Evolutionary conservation across 2,113 vertebrate species (phyloP), one percentile per base, ranked within the genome.

Genomic region (Hymenochirus boettgeri): DNA sequence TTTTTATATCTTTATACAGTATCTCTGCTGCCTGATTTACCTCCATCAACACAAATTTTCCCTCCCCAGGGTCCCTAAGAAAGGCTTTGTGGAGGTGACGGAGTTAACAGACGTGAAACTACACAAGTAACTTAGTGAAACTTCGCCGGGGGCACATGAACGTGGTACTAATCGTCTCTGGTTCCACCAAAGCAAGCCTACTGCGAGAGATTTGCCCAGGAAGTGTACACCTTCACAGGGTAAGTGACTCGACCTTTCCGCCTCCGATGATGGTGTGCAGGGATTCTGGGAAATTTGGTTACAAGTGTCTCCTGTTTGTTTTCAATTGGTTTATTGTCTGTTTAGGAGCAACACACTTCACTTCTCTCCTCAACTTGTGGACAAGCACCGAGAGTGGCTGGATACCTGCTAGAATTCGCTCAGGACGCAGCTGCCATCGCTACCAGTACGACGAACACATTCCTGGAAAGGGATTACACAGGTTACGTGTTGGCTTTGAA

Each of bases 161-260:
- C 0, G 92, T 99, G n/a, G 93, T 99, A 58, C 83, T 99, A 70
- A 91, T 98, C 57, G 90, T 99, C n/a, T 94, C 95, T 0, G 88
- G 86, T 31, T 75, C 90, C 26, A 93, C 93, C 71, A 98, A 97
- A 79, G 93, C 93, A 10, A 74, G 82, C 13, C 88, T 98, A 4
- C 93, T 99, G 2, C 95, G n/a, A 97, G 90, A 97, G 93, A 74
- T 99, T 98, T 15, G 96, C 95, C 46, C 81, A 96, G 70, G 96
- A 99, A 73, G 95, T 99, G 42, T 97, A 96, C 81, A 90, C 89
- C 0, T 98, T 99, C 77, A 97, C 95, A 0, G 94, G 94, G 96
- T 98, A 57, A 76, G 85, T 45, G 18, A n/a, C n/a, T n/a, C n/a
- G n/a, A n/a, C n/a, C n/a, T n/a, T n/a, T 7, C 39, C 39, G 2